Percentiles rank a stretch among this genome's conserved stretches.
Evolutionary conservation across 2,113 vertebrate species (phyloP).

Genomic region (Oxyruncus cristatus): DNA sequence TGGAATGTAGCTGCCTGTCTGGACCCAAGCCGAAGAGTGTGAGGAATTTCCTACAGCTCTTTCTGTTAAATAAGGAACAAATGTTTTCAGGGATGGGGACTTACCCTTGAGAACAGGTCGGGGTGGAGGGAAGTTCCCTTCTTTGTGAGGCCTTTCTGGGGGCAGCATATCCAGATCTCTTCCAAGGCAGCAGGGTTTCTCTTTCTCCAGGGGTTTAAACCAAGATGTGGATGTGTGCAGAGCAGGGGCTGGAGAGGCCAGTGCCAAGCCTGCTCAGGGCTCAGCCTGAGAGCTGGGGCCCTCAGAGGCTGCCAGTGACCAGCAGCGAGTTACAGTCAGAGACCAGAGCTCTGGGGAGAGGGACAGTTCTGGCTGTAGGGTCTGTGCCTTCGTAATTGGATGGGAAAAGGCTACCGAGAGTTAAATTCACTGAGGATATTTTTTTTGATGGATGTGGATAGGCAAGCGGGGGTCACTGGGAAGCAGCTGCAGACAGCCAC

Average conservation of each 20-base stretch:
- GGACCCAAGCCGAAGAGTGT: not conserved
- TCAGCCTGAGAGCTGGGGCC: not conserved
- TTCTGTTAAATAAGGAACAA: conserved; percentile 13
- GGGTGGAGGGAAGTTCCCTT: not conserved
- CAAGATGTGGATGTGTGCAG: not conserved
- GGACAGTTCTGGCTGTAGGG: not conserved
- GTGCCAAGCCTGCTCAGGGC: not conserved
- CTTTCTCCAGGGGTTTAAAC: not conserved
- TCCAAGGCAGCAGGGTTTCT: not conserved
- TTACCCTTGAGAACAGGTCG: not conserved
- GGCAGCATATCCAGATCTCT: not conserved
- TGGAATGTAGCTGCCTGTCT: conserved; percentile 5
- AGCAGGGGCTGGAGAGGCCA: not conserved
- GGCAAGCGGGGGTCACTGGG: not conserved
- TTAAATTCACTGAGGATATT: not conserved
- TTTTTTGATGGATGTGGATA: not conserved
- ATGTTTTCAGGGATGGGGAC: not conserved
- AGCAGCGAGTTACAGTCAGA: not conserved
- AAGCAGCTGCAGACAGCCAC: not conserved
- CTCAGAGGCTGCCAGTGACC: not conserved
- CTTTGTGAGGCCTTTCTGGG: not conserved
- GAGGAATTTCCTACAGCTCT: conserved; percentile 24
- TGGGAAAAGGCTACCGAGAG: not conserved
- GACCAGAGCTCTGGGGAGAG: not conserved
- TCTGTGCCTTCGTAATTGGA: not conserved